phyloP scores from a whole-genome alignment of 2,797 vertebrate genomes.

The Buceros bicornis region DNA sequence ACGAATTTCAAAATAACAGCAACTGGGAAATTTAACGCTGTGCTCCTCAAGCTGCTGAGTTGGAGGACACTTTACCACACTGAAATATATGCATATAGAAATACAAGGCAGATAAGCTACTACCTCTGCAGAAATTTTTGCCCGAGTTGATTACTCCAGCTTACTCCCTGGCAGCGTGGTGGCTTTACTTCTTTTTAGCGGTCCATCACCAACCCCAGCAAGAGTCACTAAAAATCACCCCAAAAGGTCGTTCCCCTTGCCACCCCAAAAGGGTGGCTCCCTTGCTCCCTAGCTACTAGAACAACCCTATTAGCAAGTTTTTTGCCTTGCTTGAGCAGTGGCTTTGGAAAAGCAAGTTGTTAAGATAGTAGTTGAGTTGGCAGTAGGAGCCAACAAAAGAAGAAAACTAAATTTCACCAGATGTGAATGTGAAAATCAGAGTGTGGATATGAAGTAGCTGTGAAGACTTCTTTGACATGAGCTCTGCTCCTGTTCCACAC shows the following conservation, averaged over 20 bases:
- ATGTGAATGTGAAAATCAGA: neutral
- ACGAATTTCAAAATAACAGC: constrained; percentile 19
- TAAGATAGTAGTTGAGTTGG: neutral
- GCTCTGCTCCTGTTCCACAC: neutral
- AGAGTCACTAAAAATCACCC: neutral
- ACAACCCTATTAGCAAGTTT: neutral
- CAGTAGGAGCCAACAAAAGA: neutral
- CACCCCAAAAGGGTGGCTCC: too few species aligned
- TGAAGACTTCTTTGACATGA: neutral
- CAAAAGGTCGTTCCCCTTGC: neutral
- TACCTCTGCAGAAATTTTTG: neutral
- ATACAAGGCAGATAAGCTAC: neutral
- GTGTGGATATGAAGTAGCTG: neutral
- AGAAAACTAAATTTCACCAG: neutral
- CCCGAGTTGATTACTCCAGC: neutral
- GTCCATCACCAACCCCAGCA: neutral
- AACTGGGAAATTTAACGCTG: neutral
- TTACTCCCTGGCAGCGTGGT: neutral
- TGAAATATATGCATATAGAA: constrained; percentile 5
- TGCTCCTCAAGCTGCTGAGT: neutral
- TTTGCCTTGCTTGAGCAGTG: neutral
- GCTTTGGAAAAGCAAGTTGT: neutral
- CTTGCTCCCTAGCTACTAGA: neutral
- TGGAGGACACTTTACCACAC: neutral
- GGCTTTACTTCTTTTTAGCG: neutral